These are phyloP conservation scores for Spicauda simplicius DNA, from an alignment of 2,888 invertebrate genomes.

Conservation along the genomic window DNA sequence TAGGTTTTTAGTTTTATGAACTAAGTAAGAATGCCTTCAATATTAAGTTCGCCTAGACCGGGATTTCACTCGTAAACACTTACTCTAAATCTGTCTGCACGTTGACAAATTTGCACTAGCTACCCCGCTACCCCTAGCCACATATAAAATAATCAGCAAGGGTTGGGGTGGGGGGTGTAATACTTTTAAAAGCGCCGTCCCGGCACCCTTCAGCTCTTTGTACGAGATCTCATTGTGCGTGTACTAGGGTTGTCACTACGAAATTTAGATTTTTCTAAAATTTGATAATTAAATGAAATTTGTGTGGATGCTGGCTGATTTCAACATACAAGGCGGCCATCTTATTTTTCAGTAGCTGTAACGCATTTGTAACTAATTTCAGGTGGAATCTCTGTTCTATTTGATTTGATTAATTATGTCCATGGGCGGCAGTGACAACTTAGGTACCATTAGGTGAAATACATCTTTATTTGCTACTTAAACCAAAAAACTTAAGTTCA, in stretches of 20 bases:
- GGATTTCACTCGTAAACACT: conserved; percentile 39
- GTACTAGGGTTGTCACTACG: conserved; percentile 36
- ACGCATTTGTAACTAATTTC: no score
- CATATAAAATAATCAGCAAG: conserved; percentile 45
- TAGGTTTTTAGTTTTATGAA: no score
- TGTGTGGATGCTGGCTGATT: background rate
- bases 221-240: conserved; percentile 68
- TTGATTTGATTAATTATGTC: no score
- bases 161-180: conserved; percentile 67
- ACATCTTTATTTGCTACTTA: no score
- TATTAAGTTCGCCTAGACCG: background rate
- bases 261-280: conserved; percentile 1
- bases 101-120: conserved; percentile 37
- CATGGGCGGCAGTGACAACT: no score
- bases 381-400: no score
- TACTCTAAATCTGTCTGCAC: conserved; percentile 36
- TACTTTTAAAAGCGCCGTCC: conserved; percentile 79
- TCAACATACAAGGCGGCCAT: no score
- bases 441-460: no score
- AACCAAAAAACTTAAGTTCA: no score
- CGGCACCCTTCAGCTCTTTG: conserved; percentile 69
- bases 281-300: background rate
- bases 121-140: conserved; percentile 39
- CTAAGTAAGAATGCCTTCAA: no score
- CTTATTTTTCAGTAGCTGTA: no score